Evolutionary conservation across 2,888 invertebrate species (phyloP).

Genomic region (Marronus borbonicus): DNA sequence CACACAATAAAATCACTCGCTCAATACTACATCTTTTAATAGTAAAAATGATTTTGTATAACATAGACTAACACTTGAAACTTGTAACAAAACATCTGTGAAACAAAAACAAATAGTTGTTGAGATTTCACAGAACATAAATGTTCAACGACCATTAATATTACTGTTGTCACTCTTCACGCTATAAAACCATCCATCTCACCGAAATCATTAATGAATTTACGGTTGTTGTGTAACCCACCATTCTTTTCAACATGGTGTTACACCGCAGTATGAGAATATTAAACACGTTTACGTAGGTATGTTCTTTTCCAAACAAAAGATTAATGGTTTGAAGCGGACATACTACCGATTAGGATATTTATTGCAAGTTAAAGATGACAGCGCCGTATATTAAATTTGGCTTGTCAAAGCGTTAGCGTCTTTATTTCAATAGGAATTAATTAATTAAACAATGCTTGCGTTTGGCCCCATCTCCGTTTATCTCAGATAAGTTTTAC

Average conservation of each 20-base stretch:
- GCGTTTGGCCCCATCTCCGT: neutral
- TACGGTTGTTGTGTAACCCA: constrained; percentile 28
- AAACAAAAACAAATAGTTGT: constrained; percentile 33
- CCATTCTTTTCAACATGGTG: constrained; percentile 24
- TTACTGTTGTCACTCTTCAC: constrained; percentile 31
- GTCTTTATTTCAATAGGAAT: neutral
- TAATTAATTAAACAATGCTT: neutral
- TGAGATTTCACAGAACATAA: constrained; percentile 26
- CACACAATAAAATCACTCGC: neutral
- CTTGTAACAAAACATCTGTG: constrained; percentile 23
- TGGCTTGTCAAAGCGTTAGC: constrained; percentile 1
- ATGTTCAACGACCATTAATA: constrained; percentile 35
- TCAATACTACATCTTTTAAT: constrained; percentile 7
- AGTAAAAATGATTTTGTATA: constrained; percentile 8
- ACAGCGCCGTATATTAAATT: neutral
- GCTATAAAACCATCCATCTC: constrained; percentile 38
- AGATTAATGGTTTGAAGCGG: constrained; percentile 17
- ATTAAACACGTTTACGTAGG: constrained; percentile 12
- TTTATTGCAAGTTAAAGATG: neutral
- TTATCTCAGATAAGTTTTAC: neutral
- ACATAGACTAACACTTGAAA: constrained; percentile 10
- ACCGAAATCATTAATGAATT: constrained; percentile 37
- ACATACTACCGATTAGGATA: neutral
- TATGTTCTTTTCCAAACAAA: constrained; percentile 11
- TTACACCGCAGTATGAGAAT: constrained; percentile 20